These are phyloP conservation scores for Holacanthus passer DNA, from an alignment of 2,113 vertebrate species.

Conservation along the genomic window DNA sequence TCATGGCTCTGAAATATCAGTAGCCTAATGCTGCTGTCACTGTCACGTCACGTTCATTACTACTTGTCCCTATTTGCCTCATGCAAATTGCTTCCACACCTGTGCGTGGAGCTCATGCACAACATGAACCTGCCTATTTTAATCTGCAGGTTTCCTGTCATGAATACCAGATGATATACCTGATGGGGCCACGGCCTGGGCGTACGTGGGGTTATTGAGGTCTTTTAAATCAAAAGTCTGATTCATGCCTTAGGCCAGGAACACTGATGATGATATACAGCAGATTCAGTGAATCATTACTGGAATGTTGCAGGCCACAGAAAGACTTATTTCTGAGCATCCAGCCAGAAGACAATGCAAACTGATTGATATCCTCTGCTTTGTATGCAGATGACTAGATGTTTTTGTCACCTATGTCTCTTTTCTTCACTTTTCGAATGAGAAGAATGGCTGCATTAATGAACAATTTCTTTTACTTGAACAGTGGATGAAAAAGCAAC, in stretches of 20 bases:
- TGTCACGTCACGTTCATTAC: constrained; percentile 35
- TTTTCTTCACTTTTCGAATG: constrained; percentile 8
- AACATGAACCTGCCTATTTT: constrained; percentile 53
- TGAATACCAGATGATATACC: constrained; percentile 51
- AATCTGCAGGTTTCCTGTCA: constrained; percentile 55
- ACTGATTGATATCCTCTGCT: constrained; percentile 44
- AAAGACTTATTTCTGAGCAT: constrained; percentile 18
- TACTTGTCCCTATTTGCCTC: constrained; percentile 44
- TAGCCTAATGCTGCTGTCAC: no score
- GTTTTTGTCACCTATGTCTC: constrained; percentile 1
- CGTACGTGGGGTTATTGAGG: constrained; percentile 22
- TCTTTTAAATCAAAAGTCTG: constrained; percentile 45
- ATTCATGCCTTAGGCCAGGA: constrained; percentile 41
- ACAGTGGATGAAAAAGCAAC: background rate
- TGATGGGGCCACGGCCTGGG: constrained; percentile 38
- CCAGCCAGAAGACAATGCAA: constrained; percentile 22
- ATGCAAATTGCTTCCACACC: constrained; percentile 24
- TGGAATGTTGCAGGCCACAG: background rate
- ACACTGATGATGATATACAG: constrained; percentile 26
- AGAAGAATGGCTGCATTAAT: background rate
- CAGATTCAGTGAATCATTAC: constrained; percentile 37
- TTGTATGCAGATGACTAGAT: constrained; percentile 31
- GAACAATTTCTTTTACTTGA: background rate
- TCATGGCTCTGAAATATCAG: no score
- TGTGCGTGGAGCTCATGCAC: constrained; percentile 26